Evolutionary conservation across 2,113 vertebrate species (phyloP), one percentile per base, ranked within the genome.

Genomic region (Marmota monax): DNA sequence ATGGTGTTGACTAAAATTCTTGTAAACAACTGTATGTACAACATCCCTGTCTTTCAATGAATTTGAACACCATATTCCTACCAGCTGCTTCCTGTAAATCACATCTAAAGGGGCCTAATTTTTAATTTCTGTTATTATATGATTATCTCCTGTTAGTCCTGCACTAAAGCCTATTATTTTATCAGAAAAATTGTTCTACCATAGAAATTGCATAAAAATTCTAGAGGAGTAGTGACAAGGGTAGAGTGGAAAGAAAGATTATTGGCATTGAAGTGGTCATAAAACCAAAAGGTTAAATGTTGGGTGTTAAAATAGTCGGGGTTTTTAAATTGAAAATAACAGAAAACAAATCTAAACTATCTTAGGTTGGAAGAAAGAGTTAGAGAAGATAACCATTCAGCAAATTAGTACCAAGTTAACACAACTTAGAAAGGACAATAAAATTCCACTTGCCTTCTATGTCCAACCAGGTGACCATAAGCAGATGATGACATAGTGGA

Each of bases 371-470:
- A 32, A 67, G 63, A 67, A 76, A 3, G 25, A 79, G 13, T 22
- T 83, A 77, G 25, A 65, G n/a, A 39, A 25, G 17, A 56, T 16
- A 16, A 51, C 18, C 3, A 82, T 67, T 18, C 11, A 82, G 9
- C 9, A 63, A 69, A 27, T 69, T 14, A 9, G 9, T 67, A 53
- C 11, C 80, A 14, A 74, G 45, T 16, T 5, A 67, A n/a, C 27
- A 32, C 29, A 85, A 22, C 4, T 27, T 51, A 51, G 45, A 69
- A 77, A 51, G n/a, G n/a, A 63, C 8, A 65, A 34, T 13, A 70
- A 14, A 77, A 76, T 61, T 16, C 0, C 3, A 2, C 5, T 3
- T 70, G 2, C 4, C n/a, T 32, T 34, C 7, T 58, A 1, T n/a
- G 16, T 18, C 23, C 1, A 77, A 51, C 4, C 34, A 86, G 14